Percentiles rank a stretch among this genome's conserved stretches.
phyloP scores from a whole-genome alignment of 2,797 vertebrate species.

The Capromys pilorides region DNA sequence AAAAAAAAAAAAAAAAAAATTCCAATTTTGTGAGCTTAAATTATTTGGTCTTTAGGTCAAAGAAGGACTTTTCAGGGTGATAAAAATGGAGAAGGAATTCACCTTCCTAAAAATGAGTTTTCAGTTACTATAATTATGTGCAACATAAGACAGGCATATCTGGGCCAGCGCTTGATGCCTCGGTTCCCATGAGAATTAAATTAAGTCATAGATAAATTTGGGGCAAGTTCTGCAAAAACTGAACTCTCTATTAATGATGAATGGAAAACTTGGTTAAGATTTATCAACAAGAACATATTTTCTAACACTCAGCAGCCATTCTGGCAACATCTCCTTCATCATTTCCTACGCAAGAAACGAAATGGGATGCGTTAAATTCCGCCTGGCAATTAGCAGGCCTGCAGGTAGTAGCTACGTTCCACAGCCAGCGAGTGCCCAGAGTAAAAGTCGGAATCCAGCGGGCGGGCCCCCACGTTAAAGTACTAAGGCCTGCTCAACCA shows the following conservation, averaged over 20 bases:
- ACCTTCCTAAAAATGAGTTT: constrained; percentile 76
- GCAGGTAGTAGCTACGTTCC: neutral
- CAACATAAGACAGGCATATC: constrained; percentile 74
- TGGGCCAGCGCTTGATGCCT: constrained; percentile 75
- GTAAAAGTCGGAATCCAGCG: neutral
- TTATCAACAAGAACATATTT: constrained; percentile 50
- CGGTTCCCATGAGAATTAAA: constrained; percentile 71
- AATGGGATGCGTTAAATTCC: constrained; percentile 24
- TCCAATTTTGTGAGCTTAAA: constrained; percentile 40
- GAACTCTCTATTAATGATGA: constrained; percentile 53
- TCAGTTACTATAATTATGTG: constrained; percentile 77
- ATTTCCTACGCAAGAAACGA: constrained; percentile 51
- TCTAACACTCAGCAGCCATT: constrained; percentile 37
- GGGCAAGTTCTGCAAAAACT: constrained; percentile 76
- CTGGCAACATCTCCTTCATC: constrained; percentile 33
- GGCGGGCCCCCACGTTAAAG: neutral
- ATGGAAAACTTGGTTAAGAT: constrained; percentile 64
- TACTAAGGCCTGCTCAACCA: constrained; percentile 30
- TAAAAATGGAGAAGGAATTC: constrained; percentile 62
- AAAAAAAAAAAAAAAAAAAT: neutral
- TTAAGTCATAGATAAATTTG: constrained; percentile 68
- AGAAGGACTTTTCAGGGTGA: constrained; percentile 71
- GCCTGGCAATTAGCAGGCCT: constrained; percentile 22
- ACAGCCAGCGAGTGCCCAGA: neutral
- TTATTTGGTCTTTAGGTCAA: constrained; percentile 70